Percentiles rank a stretch among this genome's conserved stretches.
Evolutionary conservation across 2,113 vertebrate genomes (phyloP).

Genomic region (Maccullochella peelii): DNA sequence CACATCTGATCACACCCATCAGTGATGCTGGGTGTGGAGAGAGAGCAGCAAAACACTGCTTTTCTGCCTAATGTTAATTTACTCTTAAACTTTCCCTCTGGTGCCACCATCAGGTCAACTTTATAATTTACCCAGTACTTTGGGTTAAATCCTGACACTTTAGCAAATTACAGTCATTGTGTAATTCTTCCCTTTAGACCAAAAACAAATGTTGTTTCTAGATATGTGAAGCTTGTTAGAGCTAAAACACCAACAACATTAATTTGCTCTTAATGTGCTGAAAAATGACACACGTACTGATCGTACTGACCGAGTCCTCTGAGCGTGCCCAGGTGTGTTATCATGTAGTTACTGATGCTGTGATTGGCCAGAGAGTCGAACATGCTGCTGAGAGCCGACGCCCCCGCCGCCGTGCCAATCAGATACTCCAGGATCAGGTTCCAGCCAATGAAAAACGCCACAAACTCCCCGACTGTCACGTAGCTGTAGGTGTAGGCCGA

Average conservation of each 20-base stretch:
- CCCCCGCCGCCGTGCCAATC: slow-evolving; percentile 95
- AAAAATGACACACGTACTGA: not conserved
- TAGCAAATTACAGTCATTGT: no score
- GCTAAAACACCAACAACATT: not conserved
- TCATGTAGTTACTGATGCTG: slow-evolving; percentile 95
- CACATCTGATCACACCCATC: no score
- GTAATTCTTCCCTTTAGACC: no score
- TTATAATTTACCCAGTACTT: no score
- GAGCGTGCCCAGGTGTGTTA: slow-evolving; percentile 90
- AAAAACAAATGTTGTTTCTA: no score
- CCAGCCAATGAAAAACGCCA: slow-evolving; percentile 98
- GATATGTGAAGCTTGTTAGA: no score
- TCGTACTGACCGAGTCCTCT: slow-evolving; percentile 89
- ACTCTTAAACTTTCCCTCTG: no score
- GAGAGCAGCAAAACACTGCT: no score
- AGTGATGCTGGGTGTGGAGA: no score
- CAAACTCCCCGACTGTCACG: slow-evolving; percentile 96
- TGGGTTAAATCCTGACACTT: no score
- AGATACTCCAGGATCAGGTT: slow-evolving; percentile 98
- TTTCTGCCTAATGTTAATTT: no score
- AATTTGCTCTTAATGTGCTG: not conserved
- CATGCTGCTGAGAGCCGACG: slow-evolving; percentile 97
- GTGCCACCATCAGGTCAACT: no score
- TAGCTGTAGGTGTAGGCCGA: slow-evolving; percentile 99
- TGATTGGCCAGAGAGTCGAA: slow-evolving; percentile 98